Evolutionary conservation across 2,113 vertebrate genomes (phyloP), one percentile per base, ranked within the genome.

Genomic region (Balaeniceps rex): DNA sequence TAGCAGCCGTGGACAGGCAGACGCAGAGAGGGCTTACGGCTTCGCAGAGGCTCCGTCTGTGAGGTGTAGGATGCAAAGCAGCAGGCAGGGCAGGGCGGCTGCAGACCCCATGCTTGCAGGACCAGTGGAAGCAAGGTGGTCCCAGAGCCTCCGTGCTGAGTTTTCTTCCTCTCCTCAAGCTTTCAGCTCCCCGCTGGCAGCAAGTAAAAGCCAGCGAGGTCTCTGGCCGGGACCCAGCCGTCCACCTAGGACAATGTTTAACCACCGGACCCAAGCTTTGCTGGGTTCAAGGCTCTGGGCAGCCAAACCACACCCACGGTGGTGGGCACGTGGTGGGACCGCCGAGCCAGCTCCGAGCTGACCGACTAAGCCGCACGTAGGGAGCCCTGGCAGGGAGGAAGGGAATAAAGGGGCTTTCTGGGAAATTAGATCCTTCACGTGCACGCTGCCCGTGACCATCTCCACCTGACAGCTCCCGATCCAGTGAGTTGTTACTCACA

Each of bases 311-410:
- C 7, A 14, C 11, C 38, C 12, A 7, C 1, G 4, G 25, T 6
- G 31, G 7, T 36, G 40, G 42, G 54, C 13, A 12, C 7, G 7
- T 33, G 63, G 24, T 66, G 49, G 26, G 28, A 55, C 14, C 2
- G 1, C 26, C 0, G 2, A 47, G 29, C 40, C 81, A 57, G 13
- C 34, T 15, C n/a, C 9, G 52, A 42, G 38, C 19, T 55, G 49
- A 29, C 11, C 25, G 25, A 51, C 6, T 1, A 4, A 23, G 5
- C 10, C 0, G 2, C 34, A 11, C 0, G 0, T 2, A 16, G 49
- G 49, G 44, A 93, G 18, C 34, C 17, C 36, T 28, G 87, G 36
- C n/a, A 49, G 68, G 64, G 22, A 28, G 69, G 42, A 65, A 54
- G 22, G 24, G 25, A 58, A 17, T 42, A 28, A 33, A 34, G 44